Conservation (phyloP, 2,797 vertebrate species). For the Phoebastria nigripes region DNA sequence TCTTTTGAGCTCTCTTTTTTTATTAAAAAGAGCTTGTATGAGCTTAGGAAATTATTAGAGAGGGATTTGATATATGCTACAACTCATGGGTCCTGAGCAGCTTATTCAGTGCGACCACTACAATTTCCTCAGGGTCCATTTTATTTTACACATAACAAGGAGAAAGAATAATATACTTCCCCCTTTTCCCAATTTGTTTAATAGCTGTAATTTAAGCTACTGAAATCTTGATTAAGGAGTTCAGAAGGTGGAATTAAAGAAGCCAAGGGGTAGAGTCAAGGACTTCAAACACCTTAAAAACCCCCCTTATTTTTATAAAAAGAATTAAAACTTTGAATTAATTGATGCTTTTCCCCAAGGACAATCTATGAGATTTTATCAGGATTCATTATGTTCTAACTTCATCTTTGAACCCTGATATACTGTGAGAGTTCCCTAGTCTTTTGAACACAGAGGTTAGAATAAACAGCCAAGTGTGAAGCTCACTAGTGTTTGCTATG, state of each 20-base stretch:
- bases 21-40: background rate
- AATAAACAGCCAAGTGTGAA: background rate
- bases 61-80: background rate
- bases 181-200: background rate
- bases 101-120: background rate
- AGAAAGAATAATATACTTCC: background rate
- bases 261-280: background rate
- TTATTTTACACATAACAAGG: background rate
- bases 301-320: background rate
- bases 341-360: background rate
- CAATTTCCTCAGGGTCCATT: background rate
- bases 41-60: background rate
- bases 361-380: constrained; percentile 9
- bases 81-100: background rate
- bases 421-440: background rate
- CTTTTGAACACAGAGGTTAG: background rate
- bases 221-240: constrained; percentile 15
- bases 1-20: background rate
- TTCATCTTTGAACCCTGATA: background rate
- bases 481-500: background rate
- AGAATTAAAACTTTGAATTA: background rate
- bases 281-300: constrained; percentile 18
- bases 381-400: background rate
- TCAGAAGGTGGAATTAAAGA: constrained; percentile 10
- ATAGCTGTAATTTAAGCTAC: constrained; percentile 18